A percentile compares a stretch with the other conserved stretches of the same genome.
phyloP scores from a whole-genome alignment of 2,888 invertebrate species.

The Limenitis camilla region DNA sequence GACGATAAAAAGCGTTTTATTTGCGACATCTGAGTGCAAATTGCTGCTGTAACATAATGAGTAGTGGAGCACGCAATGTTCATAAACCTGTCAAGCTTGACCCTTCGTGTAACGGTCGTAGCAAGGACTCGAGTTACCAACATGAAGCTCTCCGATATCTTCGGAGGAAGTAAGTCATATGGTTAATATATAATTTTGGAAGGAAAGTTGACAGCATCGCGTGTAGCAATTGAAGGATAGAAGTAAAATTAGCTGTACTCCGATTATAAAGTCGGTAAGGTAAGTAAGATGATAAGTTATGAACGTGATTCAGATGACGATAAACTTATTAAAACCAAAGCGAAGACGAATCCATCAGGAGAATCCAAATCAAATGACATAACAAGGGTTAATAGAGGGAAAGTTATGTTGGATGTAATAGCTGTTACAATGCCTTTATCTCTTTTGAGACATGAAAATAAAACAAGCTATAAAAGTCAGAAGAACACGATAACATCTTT shows the following conservation, averaged over 20 bases:
- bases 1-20: not conserved
- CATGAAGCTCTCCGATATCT: slow-evolving; percentile 38
- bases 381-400: not conserved
- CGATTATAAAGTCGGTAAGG: too few relatives aligned
- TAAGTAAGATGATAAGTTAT: too few relatives aligned
- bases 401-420: slow-evolving; percentile 4
- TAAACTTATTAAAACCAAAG: too few relatives aligned
- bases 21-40: slow-evolving; percentile 16
- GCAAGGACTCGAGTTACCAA: slow-evolving; percentile 39
- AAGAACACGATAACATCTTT: slow-evolving; percentile 5
- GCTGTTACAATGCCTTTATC: slow-evolving; percentile 10
- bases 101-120: slow-evolving; percentile 29
- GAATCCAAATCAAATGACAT: not conserved
- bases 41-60: slow-evolving; percentile 17
- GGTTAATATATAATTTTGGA: slow-evolving; percentile 14
- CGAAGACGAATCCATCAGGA: not conserved
- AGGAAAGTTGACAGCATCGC: not conserved
- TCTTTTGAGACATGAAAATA: slow-evolving; percentile 14
- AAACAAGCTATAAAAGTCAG: slow-evolving; percentile 15
- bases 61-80: slow-evolving; percentile 23
- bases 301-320: too few relatives aligned
- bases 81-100: slow-evolving; percentile 33
- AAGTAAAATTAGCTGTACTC: too few relatives aligned
- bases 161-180: slow-evolving; percentile 29
- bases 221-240: not conserved